Evolutionary conservation across 2,113 vertebrate species (phyloP), one percentile per base, ranked within the genome.

Genomic region (Ahaetulla prasina): DNA sequence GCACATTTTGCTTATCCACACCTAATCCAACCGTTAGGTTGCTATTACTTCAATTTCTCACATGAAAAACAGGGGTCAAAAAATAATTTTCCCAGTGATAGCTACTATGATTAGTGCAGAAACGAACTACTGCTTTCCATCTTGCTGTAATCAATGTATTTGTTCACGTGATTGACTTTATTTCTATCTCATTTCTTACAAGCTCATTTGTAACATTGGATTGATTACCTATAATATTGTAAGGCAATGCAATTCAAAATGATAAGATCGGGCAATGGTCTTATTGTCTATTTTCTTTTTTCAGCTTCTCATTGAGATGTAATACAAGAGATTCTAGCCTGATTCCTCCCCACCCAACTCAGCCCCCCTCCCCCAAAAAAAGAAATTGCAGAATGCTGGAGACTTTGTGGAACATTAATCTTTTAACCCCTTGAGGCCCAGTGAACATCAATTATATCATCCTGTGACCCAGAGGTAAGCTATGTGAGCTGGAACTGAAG

Each of bases 381-480:
- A 92, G 91, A 93, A 94, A 94, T 92, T 94, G 87, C 93, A 89
- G 93, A 49, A 94, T 94, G 91, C 80, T 93, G 91, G 91, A 93
- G 91, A 91, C 90, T 96, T 94, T 91, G 90, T 12, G 90, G 91
- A 94, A 92, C 97, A 95, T 95, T 96, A 95, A 95, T 97, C 97
- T 97, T 97, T 97, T 96, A 97, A 97, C 97, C 96, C 97, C 96
- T 96, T 94, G 95, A 97, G 97, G 98, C 97, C 97, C 89, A 95
- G 95, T 94, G 97, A 98, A 98, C 98, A 98, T 98, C 98, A 98
- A 98, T 98, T 97, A 97, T 96, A 95, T 50, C 45, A 95, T 92
- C 93, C 95, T 96, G 50, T 80, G 95, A 96, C 97, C 97, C 94
- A 95, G 94, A 96, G 97, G 95, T 97, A 96, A 97, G 96, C 96